Conservation (phyloP, 1,140 invertebrate species). For the Aphis gossypii region DNA sequence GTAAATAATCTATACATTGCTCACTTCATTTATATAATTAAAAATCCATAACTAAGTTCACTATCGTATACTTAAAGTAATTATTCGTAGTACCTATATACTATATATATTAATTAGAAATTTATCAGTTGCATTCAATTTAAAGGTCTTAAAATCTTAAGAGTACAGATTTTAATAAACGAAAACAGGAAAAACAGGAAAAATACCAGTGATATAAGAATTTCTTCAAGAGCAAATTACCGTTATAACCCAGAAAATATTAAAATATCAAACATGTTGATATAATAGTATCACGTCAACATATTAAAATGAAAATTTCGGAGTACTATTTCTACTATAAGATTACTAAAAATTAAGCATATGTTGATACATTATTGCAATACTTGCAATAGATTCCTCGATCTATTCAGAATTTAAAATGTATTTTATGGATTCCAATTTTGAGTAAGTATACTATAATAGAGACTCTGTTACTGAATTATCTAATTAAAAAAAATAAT, state of each 20-base stretch:
- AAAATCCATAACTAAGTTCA: neutral
- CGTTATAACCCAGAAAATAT: neutral
- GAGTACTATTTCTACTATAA: neutral
- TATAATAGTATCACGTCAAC: neutral
- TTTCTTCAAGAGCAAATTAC: neutral
- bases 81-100: neutral
- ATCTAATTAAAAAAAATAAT: neutral
- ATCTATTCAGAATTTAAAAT: neutral
- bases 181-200: conserved; percentile 16
- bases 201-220: neutral
- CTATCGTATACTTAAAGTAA: neutral
- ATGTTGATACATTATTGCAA: neutral
- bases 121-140: neutral
- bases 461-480: neutral
- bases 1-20: no score
- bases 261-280: neutral
- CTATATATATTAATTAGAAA: neutral
- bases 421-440: neutral
- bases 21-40: neutral
- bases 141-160: neutral
- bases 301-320: neutral
- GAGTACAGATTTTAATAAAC: neutral
- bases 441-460: neutral
- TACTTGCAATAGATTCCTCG: neutral
- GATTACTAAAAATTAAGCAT: neutral